A percentile compares a stretch with the other conserved stretches of the same genome.
Conservation (phyloP, 2,113 vertebrate species). For the Daboia siamensis region DNA sequence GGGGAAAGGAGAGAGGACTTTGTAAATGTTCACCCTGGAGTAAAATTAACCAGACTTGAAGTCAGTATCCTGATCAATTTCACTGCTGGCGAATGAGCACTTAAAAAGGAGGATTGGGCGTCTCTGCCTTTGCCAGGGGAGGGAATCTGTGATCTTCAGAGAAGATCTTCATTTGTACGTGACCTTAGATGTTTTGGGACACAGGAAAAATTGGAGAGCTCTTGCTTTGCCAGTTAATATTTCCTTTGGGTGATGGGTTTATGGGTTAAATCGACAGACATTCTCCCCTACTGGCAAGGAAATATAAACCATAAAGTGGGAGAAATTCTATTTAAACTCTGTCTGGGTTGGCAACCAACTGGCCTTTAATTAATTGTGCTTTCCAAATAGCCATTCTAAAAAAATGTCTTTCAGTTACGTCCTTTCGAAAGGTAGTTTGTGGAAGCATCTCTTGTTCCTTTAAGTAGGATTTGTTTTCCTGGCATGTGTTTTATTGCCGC, state of each 20-base stretch:
- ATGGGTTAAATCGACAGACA: not conserved
- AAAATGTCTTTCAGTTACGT: not conserved
- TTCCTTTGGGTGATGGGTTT: not conserved
- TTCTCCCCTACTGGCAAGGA: not conserved
- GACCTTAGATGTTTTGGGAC: not conserved
- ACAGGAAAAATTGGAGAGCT: not conserved
- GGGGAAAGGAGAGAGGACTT: not conserved
- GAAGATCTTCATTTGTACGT: not conserved
- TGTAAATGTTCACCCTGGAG: not conserved
- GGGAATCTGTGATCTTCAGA: too few species aligned
- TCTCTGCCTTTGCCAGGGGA: not conserved
- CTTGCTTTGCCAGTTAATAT: not conserved
- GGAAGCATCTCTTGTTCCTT: not conserved
- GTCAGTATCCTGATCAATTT: not conserved
- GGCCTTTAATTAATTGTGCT: not conserved
- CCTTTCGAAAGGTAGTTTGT: not conserved
- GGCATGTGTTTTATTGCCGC: rapidly evolving
- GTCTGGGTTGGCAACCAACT: not conserved
- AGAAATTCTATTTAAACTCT: not conserved
- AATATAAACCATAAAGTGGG: not conserved
- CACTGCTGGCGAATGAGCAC: not conserved
- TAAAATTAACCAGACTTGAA: not conserved
- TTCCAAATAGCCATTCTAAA: not conserved
- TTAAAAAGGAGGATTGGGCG: not conserved
- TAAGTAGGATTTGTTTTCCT: too few species aligned